A percentile compares a stretch with the other conserved stretches of the same genome.
Conservation (phyloP, 2,797 vertebrate genomes). For the Myotis pilosus region DNA sequence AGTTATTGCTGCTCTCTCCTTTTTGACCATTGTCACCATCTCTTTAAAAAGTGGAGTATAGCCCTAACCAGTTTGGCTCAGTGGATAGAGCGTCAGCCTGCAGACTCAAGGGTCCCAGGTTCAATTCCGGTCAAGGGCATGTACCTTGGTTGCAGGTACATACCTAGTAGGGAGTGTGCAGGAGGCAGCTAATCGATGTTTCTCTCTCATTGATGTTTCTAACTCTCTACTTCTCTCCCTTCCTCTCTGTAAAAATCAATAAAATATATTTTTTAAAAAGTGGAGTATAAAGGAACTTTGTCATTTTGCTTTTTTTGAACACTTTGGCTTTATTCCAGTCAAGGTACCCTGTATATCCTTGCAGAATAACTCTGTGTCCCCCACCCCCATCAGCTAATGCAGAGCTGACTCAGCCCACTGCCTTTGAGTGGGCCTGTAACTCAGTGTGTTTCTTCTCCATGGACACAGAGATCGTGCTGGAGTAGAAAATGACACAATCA, state of each 20-base stretch:
- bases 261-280: background rate
- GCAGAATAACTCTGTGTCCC: background rate
- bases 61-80: no score
- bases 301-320: background rate
- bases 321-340: background rate
- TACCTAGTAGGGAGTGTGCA: no score
- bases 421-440: background rate
- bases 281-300: background rate
- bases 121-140: no score
- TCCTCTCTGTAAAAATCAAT: no score
- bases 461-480: background rate
- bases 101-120: no score
- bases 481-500: background rate
- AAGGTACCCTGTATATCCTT: background rate
- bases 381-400: background rate
- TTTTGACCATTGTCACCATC: conserved; percentile 9
- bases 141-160: no score
- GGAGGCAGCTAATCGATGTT: no score
- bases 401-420: background rate
- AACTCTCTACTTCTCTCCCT: no score
- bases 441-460: background rate
- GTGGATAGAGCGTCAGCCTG: no score
- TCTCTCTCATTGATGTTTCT: no score
- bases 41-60: conserved; percentile 29
- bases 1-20: background rate